A percentile compares a stretch with the other conserved stretches of the same genome.
Conservation (phyloP, 2,888 invertebrate species). For the Cerceris rybyensis region DNA sequence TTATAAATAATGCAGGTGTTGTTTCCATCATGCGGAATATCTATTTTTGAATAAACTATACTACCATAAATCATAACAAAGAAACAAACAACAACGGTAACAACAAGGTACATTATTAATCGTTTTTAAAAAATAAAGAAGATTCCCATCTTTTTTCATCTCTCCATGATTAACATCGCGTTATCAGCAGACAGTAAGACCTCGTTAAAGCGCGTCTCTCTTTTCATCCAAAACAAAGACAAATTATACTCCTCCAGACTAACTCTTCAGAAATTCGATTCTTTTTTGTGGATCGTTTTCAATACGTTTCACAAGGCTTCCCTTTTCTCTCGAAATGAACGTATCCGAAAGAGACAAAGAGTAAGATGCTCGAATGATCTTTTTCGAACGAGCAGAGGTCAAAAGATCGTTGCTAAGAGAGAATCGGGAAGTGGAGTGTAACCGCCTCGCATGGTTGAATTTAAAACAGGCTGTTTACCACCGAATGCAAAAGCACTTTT, state of each 20-base stretch:
- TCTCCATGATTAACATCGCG: too few relatives aligned
- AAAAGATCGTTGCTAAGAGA: background rate
- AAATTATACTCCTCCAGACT: too few relatives aligned
- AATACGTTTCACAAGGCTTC: too few relatives aligned
- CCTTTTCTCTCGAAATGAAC: background rate
- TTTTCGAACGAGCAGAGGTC: background rate
- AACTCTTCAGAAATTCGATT: too few relatives aligned
- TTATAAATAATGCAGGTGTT: slow-evolving; percentile 52
- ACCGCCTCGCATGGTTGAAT: slow-evolving; percentile 13
- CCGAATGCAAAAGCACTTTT: slow-evolving; percentile 47
- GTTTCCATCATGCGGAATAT: slow-evolving; percentile 30
- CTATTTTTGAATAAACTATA: slow-evolving; percentile 12
- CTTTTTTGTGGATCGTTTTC: too few relatives aligned
- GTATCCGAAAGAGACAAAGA: background rate
- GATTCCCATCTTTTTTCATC: too few relatives aligned
- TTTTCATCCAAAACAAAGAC: too few relatives aligned
- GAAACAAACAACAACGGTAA: background rate
- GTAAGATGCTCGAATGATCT: background rate
- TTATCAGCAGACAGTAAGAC: too few relatives aligned
- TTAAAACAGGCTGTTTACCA: slow-evolving; percentile 40
- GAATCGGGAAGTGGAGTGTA: slow-evolving; percentile 10
- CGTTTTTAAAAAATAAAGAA: background rate
- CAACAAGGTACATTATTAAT: slow-evolving; percentile 5
- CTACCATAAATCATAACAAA: background rate
- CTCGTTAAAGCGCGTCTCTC: too few relatives aligned